These are phyloP conservation scores for Cyaniris semiargus DNA, from an alignment of 2,888 invertebrate genomes.

Conservation along the genomic window DNA sequence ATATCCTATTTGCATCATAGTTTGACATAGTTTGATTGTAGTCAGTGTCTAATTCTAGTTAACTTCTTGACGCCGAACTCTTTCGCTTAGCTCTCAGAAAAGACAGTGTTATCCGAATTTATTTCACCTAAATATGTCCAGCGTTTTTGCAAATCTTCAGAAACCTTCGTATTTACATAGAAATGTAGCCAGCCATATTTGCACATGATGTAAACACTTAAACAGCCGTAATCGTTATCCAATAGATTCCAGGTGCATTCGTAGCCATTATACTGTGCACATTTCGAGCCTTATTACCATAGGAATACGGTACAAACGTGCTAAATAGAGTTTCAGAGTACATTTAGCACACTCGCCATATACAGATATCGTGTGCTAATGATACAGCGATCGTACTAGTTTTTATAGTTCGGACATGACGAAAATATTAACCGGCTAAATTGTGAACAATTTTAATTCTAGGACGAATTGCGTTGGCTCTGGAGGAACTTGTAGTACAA, in stretches of 20 bases:
- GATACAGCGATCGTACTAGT: slow-evolving; percentile 10
- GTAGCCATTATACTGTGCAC: not conserved
- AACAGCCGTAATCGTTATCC: slow-evolving; percentile 13
- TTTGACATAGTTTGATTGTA: too few relatives aligned
- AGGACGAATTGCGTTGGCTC: not conserved
- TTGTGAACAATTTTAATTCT: not conserved
- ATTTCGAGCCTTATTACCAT: not conserved
- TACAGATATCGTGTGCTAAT: slow-evolving; percentile 14
- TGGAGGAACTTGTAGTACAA: not conserved
- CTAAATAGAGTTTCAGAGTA: not conserved
- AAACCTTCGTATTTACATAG: slow-evolving; percentile 2
- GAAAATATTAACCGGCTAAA: not conserved
- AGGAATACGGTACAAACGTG: not conserved
- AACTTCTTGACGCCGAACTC: too few relatives aligned
- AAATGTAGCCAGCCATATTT: slow-evolving; percentile 4
- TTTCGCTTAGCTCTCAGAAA: too few relatives aligned
- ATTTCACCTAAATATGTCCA: too few relatives aligned
- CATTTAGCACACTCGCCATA: slow-evolving; percentile 7
- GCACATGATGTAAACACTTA: slow-evolving; percentile 9
- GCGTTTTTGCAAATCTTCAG: not conserved
- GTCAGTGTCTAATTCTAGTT: too few relatives aligned
- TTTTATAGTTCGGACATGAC: slow-evolving; percentile 2
- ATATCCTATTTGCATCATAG: too few relatives aligned
- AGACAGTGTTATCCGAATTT: too few relatives aligned
- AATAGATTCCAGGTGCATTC: slow-evolving; percentile 8